phyloP scores from a whole-genome alignment of 2,113 vertebrate species.

The Sapajus apella region DNA sequence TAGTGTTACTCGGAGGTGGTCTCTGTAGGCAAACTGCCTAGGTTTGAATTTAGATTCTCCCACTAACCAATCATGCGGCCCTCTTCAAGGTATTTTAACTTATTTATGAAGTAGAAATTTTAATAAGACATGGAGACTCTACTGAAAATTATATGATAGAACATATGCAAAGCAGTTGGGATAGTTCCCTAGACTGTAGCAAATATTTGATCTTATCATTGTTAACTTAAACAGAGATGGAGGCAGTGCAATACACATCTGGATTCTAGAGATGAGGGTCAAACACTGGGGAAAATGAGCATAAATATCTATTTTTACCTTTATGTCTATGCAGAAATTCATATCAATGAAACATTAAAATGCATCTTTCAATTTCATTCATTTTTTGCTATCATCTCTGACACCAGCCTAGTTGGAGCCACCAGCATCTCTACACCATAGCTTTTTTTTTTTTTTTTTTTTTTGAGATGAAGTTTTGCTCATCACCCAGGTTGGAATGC shows the following conservation, averaged over 20 bases:
- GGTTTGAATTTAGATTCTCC: neutral
- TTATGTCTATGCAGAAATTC: neutral
- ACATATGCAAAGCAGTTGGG: neutral
- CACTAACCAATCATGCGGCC: neutral
- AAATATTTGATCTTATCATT: neutral
- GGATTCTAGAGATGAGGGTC: neutral
- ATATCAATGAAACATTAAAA: neutral
- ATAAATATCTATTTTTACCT: neutral
- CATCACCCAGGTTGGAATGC: too few relatives aligned
- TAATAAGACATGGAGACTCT: neutral
- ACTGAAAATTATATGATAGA: neutral
- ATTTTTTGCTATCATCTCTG: neutral
- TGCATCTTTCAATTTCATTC: neutral
- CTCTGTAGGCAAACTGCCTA: neutral
- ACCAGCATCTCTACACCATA: too few relatives aligned
- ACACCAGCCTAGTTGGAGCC: neutral
- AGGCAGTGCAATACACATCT: neutral
- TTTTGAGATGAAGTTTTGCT: too few relatives aligned
- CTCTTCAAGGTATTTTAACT: neutral
- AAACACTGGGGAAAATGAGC: neutral
- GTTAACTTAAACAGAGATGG: neutral
- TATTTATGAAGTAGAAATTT: constrained; percentile 9
- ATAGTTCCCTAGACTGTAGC: neutral
- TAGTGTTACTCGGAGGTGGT: neutral
- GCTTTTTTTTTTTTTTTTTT: neutral